A percentile compares a stretch with the other conserved stretches of the same genome.
Evolutionary conservation across 1,140 invertebrate species (phyloP).

Genomic region (Drosophila subpulchrella): DNA sequence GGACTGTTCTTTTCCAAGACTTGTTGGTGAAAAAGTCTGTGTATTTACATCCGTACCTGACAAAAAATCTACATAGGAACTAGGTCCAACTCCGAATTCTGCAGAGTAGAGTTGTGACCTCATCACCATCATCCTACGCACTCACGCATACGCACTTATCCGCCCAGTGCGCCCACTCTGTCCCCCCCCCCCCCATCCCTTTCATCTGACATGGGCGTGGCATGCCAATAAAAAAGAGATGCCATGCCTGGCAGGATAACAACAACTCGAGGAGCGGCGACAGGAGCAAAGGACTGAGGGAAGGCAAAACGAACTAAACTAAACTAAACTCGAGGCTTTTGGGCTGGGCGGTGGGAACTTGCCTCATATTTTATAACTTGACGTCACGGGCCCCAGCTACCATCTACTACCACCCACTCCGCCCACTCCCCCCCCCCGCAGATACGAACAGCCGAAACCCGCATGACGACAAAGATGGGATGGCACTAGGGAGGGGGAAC

Average conservation of each 20-base stretch:
- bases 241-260: constrained; percentile 13
- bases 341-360: constrained; percentile 39
- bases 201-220: constrained; percentile 59
- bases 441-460: constrained; percentile 33
- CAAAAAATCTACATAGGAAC: background rate
- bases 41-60: background rate
- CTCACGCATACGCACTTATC: constrained; percentile 2
- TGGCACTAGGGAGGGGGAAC: too few relatives aligned
- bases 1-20: background rate
- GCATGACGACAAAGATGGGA: constrained; percentile 52
- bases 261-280: background rate
- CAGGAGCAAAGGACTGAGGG: constrained; percentile 8
- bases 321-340: constrained; percentile 40
- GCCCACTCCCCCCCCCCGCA: background rate
- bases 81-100: background rate
- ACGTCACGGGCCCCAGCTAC: constrained; percentile 53
- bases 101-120: constrained; percentile 14
- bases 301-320: constrained; percentile 46
- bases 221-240: constrained; percentile 49
- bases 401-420: background rate
- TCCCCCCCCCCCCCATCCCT: background rate
- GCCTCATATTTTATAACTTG: constrained; percentile 78
- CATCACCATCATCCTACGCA: constrained; percentile 40
- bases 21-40: background rate
- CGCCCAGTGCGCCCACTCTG: background rate